Evolutionary conservation across 2,797 vertebrate genomes (phyloP).

Genomic region (Urophycis tenuis): DNA sequence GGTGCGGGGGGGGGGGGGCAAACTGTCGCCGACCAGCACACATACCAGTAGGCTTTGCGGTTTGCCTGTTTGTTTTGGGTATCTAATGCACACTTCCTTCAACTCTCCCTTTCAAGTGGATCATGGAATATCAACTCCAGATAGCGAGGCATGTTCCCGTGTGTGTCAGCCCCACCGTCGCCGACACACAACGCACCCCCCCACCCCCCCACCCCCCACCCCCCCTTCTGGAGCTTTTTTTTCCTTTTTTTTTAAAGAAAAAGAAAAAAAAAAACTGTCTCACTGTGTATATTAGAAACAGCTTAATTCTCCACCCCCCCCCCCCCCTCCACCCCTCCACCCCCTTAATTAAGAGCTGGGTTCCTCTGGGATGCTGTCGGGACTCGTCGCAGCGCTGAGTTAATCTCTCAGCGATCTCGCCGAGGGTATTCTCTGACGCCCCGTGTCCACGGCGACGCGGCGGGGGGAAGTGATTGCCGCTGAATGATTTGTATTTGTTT

Average conservation of each 20-base stretch:
- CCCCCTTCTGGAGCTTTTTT: too few species aligned
- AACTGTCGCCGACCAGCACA: constrained; percentile 64
- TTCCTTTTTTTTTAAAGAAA: not conserved
- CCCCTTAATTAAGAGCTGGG: constrained; percentile 30
- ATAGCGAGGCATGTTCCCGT: constrained; percentile 21
- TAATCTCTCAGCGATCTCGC: constrained; percentile 23
- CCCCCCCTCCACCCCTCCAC: not conserved
- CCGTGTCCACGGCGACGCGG: constrained; percentile 27
- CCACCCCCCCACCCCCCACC: too few species aligned
- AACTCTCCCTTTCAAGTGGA: constrained; percentile 53
- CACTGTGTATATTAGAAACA: constrained; percentile 16
- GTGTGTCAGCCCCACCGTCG: constrained; percentile 24
- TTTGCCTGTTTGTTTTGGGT: constrained; percentile 73
- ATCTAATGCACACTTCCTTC: constrained; percentile 74
- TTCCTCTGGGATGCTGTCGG: not conserved
- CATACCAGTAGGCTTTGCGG: constrained; percentile 68
- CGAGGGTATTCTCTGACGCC: constrained; percentile 39
- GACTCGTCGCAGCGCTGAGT: not conserved
- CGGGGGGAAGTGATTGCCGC: constrained; percentile 43
- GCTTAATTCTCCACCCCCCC: not conserved
- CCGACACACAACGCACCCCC: not conserved
- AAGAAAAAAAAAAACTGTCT: constrained; percentile 7
- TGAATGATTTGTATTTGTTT: constrained; percentile 43
- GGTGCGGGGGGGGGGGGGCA: too few species aligned
- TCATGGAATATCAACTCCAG: constrained; percentile 35